These are phyloP conservation scores for Sebastes itinus DNA, from an alignment of 2,797 vertebrate species.

Conservation along the genomic window DNA sequence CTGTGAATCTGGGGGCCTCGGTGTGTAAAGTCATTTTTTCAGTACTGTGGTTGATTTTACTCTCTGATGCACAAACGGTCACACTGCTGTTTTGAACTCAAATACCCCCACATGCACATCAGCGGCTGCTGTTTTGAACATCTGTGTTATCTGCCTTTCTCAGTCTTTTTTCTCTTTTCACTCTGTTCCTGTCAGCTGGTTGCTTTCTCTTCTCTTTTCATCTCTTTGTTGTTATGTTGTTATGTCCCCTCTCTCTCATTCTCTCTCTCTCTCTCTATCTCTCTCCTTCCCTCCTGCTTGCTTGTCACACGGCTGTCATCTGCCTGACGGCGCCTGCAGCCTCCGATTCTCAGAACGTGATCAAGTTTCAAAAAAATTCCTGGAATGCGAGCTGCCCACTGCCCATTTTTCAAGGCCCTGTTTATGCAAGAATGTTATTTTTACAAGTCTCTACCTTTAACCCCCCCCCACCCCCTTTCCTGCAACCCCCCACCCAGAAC, in stretches of 20 bases:
- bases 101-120: neutral
- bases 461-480: conserved; percentile 2
- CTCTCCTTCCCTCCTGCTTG: neutral
- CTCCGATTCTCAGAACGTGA: conserved; percentile 66
- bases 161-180: neutral
- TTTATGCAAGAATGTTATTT: conserved; percentile 83
- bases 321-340: conserved; percentile 43
- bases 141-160: conserved; percentile 12
- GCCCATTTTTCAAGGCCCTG: conserved; percentile 71
- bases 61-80: neutral
- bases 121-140: conserved; percentile 15
- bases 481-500: neutral
- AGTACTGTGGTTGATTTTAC: neutral
- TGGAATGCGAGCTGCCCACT: conserved; percentile 73
- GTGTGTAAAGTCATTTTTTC: neutral
- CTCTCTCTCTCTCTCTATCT: neutral
- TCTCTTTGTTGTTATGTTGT: conserved; percentile 12
- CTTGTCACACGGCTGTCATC: conserved; percentile 51
- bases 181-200: conserved; percentile 5
- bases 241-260: neutral
- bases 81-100: conserved; percentile 1
- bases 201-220: conserved; percentile 10
- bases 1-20: neutral
- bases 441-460: conserved; percentile 65
- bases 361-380: conserved; percentile 74